These are phyloP conservation scores for Odobenus rosmarus DNA, from an alignment of 2,113 vertebrate species.

Conservation along the genomic window DNA sequence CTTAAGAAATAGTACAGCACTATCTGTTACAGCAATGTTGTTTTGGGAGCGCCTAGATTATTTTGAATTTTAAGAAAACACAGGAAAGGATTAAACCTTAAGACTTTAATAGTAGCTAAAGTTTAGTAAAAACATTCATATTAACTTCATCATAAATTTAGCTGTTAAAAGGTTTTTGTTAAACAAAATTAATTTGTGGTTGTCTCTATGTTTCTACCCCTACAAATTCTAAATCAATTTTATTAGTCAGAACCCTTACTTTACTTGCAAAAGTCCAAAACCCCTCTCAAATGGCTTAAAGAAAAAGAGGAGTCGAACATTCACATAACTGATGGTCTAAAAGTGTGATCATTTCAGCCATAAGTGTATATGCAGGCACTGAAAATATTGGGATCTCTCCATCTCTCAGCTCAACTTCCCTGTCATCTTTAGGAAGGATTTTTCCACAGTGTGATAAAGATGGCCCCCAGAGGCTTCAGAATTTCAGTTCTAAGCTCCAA, in stretches of 20 bases:
- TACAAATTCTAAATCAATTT: slow-evolving; percentile 62
- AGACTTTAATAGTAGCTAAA: not conserved
- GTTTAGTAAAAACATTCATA: slow-evolving; percentile 1
- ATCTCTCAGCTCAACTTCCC: not conserved
- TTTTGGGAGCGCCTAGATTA: slow-evolving; percentile 25
- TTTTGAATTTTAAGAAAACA: slow-evolving; percentile 46
- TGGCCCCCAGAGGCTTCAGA: not conserved
- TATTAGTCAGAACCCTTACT: not conserved
- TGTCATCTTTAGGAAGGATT: not conserved
- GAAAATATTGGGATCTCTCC: not conserved
- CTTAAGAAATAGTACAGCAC: not conserved
- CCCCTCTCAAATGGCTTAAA: not conserved
- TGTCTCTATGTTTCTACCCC: not conserved
- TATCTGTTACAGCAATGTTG: slow-evolving; percentile 3
- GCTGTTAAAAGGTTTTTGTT: slow-evolving; percentile 37
- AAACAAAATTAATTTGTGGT: slow-evolving; percentile 49
- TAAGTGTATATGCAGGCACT: not conserved
- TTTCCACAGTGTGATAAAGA: accelerated
- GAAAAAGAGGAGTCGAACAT: not conserved
- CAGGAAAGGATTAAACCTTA: not conserved
- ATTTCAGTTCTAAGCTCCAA: not conserved
- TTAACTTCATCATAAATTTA: slow-evolving; percentile 45
- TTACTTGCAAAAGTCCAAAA: not conserved
- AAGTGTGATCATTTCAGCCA: not conserved
- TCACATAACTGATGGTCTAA: not conserved